Conservation (phyloP, 1,140 invertebrate species). For the Hetaerina americana region DNA sequence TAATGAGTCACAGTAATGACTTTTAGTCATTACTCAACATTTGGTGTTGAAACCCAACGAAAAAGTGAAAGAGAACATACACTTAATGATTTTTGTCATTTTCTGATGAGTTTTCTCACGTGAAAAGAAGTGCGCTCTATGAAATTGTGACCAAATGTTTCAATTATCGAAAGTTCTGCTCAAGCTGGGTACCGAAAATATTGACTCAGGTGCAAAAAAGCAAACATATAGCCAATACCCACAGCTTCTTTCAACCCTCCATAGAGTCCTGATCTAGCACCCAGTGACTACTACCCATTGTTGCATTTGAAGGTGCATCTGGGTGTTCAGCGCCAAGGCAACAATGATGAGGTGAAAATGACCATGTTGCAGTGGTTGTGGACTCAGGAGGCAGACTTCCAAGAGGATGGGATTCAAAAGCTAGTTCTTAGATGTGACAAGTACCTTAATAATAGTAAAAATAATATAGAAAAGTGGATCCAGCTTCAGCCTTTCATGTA, state of each 20-base stretch:
- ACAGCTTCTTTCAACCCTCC: too few relatives aligned
- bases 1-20: conserved; percentile 9
- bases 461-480: not conserved
- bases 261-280: too few relatives aligned
- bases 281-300: too few relatives aligned
- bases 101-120: not conserved
- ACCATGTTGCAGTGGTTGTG: conserved; percentile 2
- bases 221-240: too few relatives aligned
- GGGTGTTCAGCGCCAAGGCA: too few relatives aligned
- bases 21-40: conserved; percentile 8
- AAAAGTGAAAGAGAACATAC: conserved; percentile 8
- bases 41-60: conserved; percentile 7
- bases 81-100: not conserved
- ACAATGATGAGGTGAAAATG: too few relatives aligned
- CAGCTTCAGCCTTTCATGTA: too few relatives aligned
- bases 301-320: too few relatives aligned
- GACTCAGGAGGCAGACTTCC: conserved; percentile 7
- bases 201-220: too few relatives aligned
- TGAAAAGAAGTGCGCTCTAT: not conserved
- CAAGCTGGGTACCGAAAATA: too few relatives aligned
- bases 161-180: not conserved
- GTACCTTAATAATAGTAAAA: not conserved
- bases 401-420: conserved; percentile 1
- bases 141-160: not conserved
- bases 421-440: conserved; percentile 5